Base-by-base conservation (phyloP, 2,888 invertebrate genomes). In the Julus scandinavius region DNA sequence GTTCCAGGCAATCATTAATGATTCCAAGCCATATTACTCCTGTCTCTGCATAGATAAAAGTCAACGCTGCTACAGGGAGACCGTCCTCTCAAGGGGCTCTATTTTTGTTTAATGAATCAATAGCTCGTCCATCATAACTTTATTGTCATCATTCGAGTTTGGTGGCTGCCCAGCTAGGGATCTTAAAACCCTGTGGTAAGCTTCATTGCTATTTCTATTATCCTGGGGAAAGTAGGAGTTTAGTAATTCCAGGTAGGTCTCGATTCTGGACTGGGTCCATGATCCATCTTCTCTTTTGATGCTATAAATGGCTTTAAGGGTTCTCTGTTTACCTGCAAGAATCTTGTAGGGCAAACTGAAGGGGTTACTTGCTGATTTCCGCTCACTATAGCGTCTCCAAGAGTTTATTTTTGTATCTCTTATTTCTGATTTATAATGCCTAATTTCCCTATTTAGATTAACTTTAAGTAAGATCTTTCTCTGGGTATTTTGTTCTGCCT, bases 111-210 rank as follows among this genome's bases (percentile, higher is more conserved):
- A 72, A 29, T 9, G 29, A 29, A 0, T 72, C 0, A 4, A 72
- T 72, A 2, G 4, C 9, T 72, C 72, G 2, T 6, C 1, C 7
- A 72, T 9, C 0, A 20, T 29, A 29, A 72, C 5, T 0, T 2
- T 9, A 1, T 9, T 7, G 29, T 72, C 29, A 9, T 72, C 9
- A 0, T 29, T 11, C 1, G 49, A 72, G 0, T 9, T 1, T 7
- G 29, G 29, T 29, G 0, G 0, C 4, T n/a, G 7, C 3, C 1
- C 0, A 0, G 5, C 63, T 0, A 5, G 0, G 0, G n/a, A n/a
- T 6, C 7, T 6, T 0, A 6, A n/a, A 3, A 17, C n/a, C 63
- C 2, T 3, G 0, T 63, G 63, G 3, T 63, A 0, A 5, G n/a
- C n/a, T 5, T 4, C 5, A n/a, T n/a, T n/a, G 3, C 63, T 6